phyloP scores from a whole-genome alignment of 2,888 invertebrate species.

The Cactoblastis cactorum region DNA sequence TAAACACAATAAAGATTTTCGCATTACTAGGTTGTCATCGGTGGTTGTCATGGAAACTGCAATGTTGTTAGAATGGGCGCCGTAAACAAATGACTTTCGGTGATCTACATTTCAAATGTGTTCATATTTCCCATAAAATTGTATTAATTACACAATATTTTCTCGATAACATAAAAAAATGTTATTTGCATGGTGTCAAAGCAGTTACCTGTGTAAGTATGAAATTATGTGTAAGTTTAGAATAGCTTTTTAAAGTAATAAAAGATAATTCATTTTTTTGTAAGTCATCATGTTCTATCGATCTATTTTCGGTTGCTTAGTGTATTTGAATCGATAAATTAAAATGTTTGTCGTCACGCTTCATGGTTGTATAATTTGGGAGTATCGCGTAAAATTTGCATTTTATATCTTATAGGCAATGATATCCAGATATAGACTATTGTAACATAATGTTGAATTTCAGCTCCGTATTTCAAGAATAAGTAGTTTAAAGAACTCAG shows the following conservation, averaged over 20 bases:
- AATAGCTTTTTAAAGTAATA: not conserved
- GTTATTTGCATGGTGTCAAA: constrained; percentile 38
- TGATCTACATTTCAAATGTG: constrained; percentile 41
- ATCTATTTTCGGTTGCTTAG: constrained; percentile 53
- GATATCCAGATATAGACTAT: constrained; percentile 28
- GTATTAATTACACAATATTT: constrained; percentile 28
- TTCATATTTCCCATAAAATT: constrained; percentile 37
- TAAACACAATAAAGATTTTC: constrained; percentile 34
- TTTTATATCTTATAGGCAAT: constrained; percentile 33
- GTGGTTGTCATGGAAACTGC: constrained; percentile 55
- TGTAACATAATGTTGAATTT: constrained; percentile 28
- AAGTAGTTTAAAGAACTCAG: constrained; percentile 20
- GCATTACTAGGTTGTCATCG: constrained; percentile 56
- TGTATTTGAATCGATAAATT: constrained; percentile 58
- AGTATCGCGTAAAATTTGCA: constrained; percentile 44
- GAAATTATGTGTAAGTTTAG: constrained; percentile 13
- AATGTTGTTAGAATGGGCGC: constrained; percentile 52
- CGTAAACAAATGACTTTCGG: constrained; percentile 73
- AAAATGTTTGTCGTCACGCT: constrained; percentile 55
- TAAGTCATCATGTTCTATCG: constrained; percentile 30
- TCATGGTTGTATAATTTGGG: constrained; percentile 59
- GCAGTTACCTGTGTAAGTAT: constrained; percentile 48
- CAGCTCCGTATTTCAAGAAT: constrained; percentile 37
- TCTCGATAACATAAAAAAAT: constrained; percentile 35
- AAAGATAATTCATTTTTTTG: constrained; percentile 14